These are phyloP conservation scores for Oxyruncus cristatus DNA, from an alignment of 2,113 vertebrate genomes.

Conservation along the genomic window DNA sequence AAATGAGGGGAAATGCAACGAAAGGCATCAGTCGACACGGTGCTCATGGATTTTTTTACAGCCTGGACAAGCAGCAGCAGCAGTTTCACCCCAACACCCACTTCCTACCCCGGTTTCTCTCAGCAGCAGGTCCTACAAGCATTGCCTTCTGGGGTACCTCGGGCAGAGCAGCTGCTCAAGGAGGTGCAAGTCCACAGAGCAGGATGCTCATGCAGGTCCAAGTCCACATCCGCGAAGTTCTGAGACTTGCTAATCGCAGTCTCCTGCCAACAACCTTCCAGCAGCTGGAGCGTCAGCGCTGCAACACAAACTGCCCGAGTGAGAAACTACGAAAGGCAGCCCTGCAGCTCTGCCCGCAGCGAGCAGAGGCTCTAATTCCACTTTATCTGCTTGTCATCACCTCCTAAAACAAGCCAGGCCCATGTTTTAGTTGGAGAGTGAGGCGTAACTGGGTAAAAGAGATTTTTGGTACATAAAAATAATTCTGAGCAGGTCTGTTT, in stretches of 20 bases:
- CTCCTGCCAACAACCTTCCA: background rate
- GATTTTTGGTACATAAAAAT: background rate
- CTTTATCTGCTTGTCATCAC: constrained; percentile 57
- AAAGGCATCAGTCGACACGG: background rate
- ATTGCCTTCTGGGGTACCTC: rapidly evolving
- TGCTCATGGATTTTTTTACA: background rate
- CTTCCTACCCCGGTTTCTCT: rapidly evolving
- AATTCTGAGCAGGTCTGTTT: background rate
- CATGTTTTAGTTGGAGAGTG: background rate
- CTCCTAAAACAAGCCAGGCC: constrained; percentile 43
- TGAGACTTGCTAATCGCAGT: background rate
- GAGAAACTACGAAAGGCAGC: background rate
- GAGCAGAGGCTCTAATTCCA: background rate
- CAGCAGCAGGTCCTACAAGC: rapidly evolving
- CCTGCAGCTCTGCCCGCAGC: background rate
- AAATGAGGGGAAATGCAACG: background rate
- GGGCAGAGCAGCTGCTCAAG: background rate
- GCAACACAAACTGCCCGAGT: background rate
- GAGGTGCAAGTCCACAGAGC: background rate
- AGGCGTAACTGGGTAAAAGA: background rate
- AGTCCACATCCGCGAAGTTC: rapidly evolving
- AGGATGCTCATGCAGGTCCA: background rate
- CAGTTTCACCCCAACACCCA: background rate
- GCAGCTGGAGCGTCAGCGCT: background rate
- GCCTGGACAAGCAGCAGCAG: background rate